Percentiles rank a stretch among this genome's conserved stretches.
These are phyloP conservation scores for Lytechinus variegatus DNA, from an alignment of 35 echinoderm and acorn worm species.

Conservation along the genomic window DNA sequence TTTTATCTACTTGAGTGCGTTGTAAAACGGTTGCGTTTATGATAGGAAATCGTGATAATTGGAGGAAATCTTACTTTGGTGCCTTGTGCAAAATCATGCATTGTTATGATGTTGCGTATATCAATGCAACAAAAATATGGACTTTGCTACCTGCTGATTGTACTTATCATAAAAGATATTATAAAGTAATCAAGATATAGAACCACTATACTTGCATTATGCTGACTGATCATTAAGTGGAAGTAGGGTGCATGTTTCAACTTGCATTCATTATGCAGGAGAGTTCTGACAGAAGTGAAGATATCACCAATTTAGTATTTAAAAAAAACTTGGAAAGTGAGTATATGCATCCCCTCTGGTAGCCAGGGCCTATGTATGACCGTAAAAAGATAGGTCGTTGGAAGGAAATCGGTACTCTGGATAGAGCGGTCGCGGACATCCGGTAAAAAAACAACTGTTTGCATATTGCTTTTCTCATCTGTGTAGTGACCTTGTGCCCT, in stretches of 20 bases:
- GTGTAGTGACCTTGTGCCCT: too few relatives aligned
- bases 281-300: background rate
- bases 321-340: background rate
- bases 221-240: background rate
- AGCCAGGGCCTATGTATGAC: background rate
- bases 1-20: background rate
- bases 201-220: background rate
- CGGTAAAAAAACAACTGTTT: background rate
- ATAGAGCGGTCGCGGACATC: background rate
- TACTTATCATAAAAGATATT: slow-evolving; percentile 6
- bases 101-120: background rate
- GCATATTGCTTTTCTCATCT: too few relatives aligned
- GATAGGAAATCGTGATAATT: background rate
- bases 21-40: background rate
- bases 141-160: background rate
- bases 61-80: background rate
- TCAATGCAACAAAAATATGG: background rate
- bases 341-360: background rate
- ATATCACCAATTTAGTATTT: background rate
- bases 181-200: background rate
- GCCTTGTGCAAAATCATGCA: background rate
- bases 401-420: background rate
- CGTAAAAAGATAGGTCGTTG: background rate
- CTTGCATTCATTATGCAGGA: background rate
- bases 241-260: background rate